Base-by-base conservation (phyloP, 2,113 vertebrate species). In the Limnothrissa miodon region DNA sequence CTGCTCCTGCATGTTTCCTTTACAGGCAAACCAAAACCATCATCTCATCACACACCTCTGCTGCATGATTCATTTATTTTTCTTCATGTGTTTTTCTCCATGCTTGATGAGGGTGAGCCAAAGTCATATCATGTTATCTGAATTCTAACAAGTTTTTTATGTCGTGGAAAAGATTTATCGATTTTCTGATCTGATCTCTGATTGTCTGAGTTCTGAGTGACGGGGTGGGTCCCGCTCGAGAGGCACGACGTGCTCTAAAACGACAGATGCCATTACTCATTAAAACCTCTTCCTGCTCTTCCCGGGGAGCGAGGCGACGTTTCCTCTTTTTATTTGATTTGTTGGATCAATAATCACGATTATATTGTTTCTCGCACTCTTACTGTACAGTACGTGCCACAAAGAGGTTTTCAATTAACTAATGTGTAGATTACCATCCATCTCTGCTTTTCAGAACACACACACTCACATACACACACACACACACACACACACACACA, bases 381-480 rank as follows among this genome's bases (percentile, higher is more conserved):
- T 83, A 53, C 45, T 83, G 90, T 90, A 87, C 81, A 13, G 87
- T 87, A 92, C 88, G 89, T 89, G 87, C 82, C 83, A 88, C 91
- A 92, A 93, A 94, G 91, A 94, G 94, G 89, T 93, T 94, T 95
- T 93, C 94, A 94, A 95, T 95, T 94, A 95, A 94, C 92, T 95
- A 94, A 95, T 94, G 93, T 92, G 89, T 85, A 94, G 94, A 95
- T 95, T 93, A 92, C 86, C 89, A 95, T 95, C 94, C 92, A 92
- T 94, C 94, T 88, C 83, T 78, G 83, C 78, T 11, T 36, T 33
- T 2, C 1, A 25, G 66, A 29, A 19, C 62, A 15, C 62, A 33
- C 62, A 33, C 62, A 17, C 62, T 33, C 8, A 29, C 91, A 90
- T 85, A 11, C 59, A 29, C 9, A 33, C 59, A 66, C 92, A 91